Evolutionary conservation across 2,797 vertebrate genomes (phyloP).

Genomic region (Sus cebifrons): DNA sequence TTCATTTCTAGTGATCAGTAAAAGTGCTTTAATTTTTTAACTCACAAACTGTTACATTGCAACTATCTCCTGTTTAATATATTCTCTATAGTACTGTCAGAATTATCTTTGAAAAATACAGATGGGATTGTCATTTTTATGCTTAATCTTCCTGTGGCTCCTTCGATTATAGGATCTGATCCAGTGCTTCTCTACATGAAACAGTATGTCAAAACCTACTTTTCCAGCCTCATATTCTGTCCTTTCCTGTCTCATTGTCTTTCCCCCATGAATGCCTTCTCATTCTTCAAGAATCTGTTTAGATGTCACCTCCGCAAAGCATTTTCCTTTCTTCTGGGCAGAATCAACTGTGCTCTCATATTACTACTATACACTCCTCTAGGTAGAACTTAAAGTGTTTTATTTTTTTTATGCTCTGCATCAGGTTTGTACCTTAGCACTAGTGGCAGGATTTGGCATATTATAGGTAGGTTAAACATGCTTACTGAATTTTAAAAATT

Average conservation of each 20-base stretch:
- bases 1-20: not conserved
- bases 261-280: not conserved
- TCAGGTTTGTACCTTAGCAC: not conserved
- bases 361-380: not conserved
- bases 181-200: not conserved
- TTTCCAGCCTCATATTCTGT: not conserved
- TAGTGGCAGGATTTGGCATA: not conserved
- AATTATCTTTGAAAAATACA: conserved; percentile 24
- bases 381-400: not conserved
- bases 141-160: not conserved
- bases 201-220: not conserved
- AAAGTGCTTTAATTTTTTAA: conserved; percentile 5
- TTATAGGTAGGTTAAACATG: not conserved
- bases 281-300: not conserved
- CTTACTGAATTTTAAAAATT: conserved; percentile 4
- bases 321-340: not conserved
- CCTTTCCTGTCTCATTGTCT: not conserved
- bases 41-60: not conserved
- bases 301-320: not conserved
- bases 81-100: not conserved
- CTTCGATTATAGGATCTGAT: not conserved
- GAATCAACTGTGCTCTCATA: not conserved
- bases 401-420: not conserved
- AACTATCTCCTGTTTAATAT: not conserved
- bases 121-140: not conserved